A percentile compares a stretch with the other conserved stretches of the same genome.
phyloP scores from a whole-genome alignment of 2,888 invertebrate genomes.

The Agrotis exclamationis region DNA sequence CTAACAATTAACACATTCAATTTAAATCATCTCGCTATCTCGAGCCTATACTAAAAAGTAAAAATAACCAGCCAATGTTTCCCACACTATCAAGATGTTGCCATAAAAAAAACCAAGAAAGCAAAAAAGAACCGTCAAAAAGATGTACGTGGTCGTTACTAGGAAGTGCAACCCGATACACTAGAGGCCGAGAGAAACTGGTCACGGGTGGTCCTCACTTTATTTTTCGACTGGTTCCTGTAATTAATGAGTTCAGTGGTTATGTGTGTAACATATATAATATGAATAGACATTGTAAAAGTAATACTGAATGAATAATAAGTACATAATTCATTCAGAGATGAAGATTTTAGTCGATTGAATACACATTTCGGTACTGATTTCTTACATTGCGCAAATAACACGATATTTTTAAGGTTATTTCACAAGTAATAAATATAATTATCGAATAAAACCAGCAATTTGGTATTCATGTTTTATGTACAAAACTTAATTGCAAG shows the following conservation, averaged over 20 bases:
- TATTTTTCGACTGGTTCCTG: slow-evolving; percentile 74
- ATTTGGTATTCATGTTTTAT: slow-evolving; percentile 28
- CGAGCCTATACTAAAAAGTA: background rate
- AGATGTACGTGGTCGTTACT: slow-evolving; percentile 62
- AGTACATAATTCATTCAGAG: slow-evolving; percentile 15
- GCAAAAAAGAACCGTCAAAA: slow-evolving; percentile 50
- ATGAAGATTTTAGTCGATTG: slow-evolving; percentile 9
- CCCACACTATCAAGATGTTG: slow-evolving; percentile 53
- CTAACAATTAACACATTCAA: too few relatives aligned
- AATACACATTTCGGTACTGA: slow-evolving; percentile 14
- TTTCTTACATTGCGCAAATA: slow-evolving; percentile 12
- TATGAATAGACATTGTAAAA: slow-evolving; percentile 66
- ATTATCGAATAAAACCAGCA: slow-evolving; percentile 22
- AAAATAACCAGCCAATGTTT: slow-evolving; percentile 33
- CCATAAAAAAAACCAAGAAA: slow-evolving; percentile 47
- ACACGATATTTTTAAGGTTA: background rate
- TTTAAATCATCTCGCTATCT: background rate
- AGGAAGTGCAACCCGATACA: slow-evolving; percentile 80
- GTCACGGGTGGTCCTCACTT: slow-evolving; percentile 82
- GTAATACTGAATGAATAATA: slow-evolving; percentile 41
- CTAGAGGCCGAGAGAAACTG: slow-evolving; percentile 74
- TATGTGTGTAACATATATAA: slow-evolving; percentile 64
- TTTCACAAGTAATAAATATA: slow-evolving; percentile 6
- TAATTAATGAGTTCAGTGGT: slow-evolving; percentile 79
- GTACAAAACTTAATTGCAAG: slow-evolving; percentile 33